phyloP scores from a whole-genome alignment of 2,113 vertebrate genomes.

The Ibidorhyncha struthersii region DNA sequence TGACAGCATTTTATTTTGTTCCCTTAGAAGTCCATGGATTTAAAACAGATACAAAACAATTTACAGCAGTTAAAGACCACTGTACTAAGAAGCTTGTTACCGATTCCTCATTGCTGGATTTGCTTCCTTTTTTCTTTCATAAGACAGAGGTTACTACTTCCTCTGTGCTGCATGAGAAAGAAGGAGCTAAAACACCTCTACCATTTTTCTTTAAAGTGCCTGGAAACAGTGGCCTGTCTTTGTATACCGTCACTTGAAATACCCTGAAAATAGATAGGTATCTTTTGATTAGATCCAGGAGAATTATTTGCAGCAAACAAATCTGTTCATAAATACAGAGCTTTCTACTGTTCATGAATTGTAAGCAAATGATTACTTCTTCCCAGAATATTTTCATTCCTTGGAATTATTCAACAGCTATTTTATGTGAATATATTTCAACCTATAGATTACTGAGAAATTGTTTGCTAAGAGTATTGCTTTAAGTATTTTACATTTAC shows the following conservation, averaged over 20 bases:
- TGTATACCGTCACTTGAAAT: neutral
- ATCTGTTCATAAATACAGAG: neutral
- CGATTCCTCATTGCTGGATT: neutral
- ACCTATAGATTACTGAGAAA: neutral
- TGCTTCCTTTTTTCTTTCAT: neutral
- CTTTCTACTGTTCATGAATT: neutral
- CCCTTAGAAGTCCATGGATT: neutral
- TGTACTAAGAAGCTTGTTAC: neutral
- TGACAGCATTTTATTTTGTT: neutral
- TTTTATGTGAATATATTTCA: neutral
- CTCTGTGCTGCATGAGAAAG: fast-evolving
- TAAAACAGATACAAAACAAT: neutral
- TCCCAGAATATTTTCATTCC: neutral
- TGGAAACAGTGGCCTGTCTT: neutral
- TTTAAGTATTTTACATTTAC: neutral
- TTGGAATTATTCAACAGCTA: neutral
- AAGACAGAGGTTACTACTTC: neutral
- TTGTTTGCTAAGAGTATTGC: neutral
- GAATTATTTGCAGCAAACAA: neutral
- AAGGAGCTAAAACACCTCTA: neutral
- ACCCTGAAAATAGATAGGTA: neutral
- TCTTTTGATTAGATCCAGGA: neutral
- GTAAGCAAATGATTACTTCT: neutral
- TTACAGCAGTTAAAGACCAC: neutral
- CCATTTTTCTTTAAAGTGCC: neutral